phyloP scores from a whole-genome alignment of 2,888 invertebrate genomes.

The Melieria omissa region DNA sequence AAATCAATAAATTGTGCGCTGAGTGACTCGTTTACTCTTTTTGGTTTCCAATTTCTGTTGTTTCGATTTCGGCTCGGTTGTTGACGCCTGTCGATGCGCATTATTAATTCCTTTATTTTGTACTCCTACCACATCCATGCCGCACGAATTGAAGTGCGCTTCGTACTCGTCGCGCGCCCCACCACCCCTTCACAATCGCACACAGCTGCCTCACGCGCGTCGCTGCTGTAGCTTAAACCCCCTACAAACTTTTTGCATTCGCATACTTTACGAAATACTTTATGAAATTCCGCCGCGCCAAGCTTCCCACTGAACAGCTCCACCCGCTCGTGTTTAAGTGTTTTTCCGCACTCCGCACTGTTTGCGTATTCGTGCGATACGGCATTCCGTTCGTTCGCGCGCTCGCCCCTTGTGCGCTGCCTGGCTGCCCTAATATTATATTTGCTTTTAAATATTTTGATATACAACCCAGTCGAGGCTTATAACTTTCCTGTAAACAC shows the following conservation, averaged over 20 bases:
- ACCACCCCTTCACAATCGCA: neutral
- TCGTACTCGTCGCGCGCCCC: neutral
- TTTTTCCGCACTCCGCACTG: constrained; percentile 57
- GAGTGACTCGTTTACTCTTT: too few species aligned
- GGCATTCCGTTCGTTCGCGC: constrained; percentile 12
- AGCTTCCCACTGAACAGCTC: neutral
- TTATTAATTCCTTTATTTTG: constrained; percentile 58
- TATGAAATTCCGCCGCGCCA: constrained; percentile 6
- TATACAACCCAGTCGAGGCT: constrained; percentile 58
- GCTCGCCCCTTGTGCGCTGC: neutral
- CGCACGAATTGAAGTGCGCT: neutral
- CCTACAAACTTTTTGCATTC: constrained; percentile 13
- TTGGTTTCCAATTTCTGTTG: neutral
- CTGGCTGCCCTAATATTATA: constrained; percentile 51
- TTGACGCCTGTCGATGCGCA: constrained; percentile 46
- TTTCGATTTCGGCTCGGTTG: constrained; percentile 15
- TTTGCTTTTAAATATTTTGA: constrained; percentile 64
- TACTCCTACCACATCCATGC: constrained; percentile 6
- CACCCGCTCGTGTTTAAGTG: constrained; percentile 53
- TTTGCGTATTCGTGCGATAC: constrained; percentile 33
- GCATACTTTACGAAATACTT: constrained; percentile 24
- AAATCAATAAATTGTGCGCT: neutral
- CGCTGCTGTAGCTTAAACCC: too few species aligned
- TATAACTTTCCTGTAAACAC: constrained; percentile 48
- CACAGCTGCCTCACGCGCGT: neutral